Evolutionary conservation across 2,797 vertebrate genomes (phyloP), one percentile per base, ranked within the genome.

Genomic region (Anguilla pacifica): DNA sequence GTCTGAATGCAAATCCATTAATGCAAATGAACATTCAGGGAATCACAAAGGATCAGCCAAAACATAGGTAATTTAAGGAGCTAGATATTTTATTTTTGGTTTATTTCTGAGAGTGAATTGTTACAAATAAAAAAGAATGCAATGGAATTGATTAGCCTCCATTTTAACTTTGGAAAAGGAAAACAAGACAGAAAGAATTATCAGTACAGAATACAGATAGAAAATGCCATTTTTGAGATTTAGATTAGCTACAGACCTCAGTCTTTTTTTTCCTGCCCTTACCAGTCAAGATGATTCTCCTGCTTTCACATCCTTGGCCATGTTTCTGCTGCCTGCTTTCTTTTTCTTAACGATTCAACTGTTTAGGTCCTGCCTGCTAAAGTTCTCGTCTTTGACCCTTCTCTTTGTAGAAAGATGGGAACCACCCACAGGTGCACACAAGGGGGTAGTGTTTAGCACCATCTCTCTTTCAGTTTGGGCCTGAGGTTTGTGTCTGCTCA

Each of bases 271-370:
- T 28, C 31, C 83, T 57, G 25, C 79, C 64, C 72, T 85, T 86
- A 57, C 82, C 86, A 9, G 57, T 83, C 35, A 53, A 6, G 31
- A 35, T 28, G 28, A 79, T 17, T 84, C 53, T 59, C 49, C 15
- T 83, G 15, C 15, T 90, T 90, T 88, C 82, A 90, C 89, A 91
- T 89, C 85, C 86, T 9, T 1, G 84, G 91, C 90, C 91, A 89
- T 90, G 90, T 90, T 70, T 91, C 91, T 90, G 91, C 15, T 74
- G 70, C 92, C 90, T 90, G 87, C 86, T 89, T 85, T 85, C 11
- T 79, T 83, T 87, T 88, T 2, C n/a, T 85, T 84, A 57, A 61
- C 46, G 61, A 88, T 74, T 10, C 88, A 81, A 88, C 87, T 51
- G 35, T 77, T 85, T 57, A 15, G 61, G 25, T 86, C 25, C 86